Conservation (phyloP, 2,113 vertebrate species). For the Phrynosoma platyrhinos region DNA sequence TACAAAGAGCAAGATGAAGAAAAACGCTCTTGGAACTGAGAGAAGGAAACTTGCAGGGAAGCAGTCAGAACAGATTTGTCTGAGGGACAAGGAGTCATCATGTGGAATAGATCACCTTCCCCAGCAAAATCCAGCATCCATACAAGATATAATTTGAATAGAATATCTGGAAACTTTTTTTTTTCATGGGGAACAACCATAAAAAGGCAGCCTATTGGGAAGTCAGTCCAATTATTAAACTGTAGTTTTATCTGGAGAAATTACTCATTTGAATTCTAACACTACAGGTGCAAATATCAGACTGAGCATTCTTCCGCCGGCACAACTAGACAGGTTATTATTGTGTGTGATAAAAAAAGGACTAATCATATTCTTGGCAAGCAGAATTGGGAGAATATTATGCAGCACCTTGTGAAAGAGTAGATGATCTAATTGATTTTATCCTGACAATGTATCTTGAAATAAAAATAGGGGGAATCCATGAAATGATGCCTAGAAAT, state of each 20-base stretch:
- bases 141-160: slow-evolving; percentile 14
- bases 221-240: neutral
- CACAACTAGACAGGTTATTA: slow-evolving; percentile 34
- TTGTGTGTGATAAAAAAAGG: slow-evolving; percentile 20
- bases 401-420: slow-evolving; percentile 35
- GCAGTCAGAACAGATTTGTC: neutral
- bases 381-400: slow-evolving; percentile 18
- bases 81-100: neutral
- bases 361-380: slow-evolving; percentile 42
- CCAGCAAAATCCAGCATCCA: slow-evolving; percentile 15
- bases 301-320: neutral
- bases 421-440: slow-evolving; percentile 46
- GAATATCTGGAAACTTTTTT: slow-evolving; percentile 22
- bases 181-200: neutral
- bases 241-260: neutral
- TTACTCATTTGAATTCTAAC: slow-evolving; percentile 28
- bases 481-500: slow-evolving; percentile 31
- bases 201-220: neutral
- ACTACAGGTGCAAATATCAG: neutral
- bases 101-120: neutral
- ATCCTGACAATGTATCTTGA: slow-evolving; percentile 22
- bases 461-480: slow-evolving; percentile 31
- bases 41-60: neutral
- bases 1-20: too few species aligned
- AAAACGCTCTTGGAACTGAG: neutral